Conservation (phyloP, 1,140 invertebrate genomes). For the Oryctes rhinoceros region DNA sequence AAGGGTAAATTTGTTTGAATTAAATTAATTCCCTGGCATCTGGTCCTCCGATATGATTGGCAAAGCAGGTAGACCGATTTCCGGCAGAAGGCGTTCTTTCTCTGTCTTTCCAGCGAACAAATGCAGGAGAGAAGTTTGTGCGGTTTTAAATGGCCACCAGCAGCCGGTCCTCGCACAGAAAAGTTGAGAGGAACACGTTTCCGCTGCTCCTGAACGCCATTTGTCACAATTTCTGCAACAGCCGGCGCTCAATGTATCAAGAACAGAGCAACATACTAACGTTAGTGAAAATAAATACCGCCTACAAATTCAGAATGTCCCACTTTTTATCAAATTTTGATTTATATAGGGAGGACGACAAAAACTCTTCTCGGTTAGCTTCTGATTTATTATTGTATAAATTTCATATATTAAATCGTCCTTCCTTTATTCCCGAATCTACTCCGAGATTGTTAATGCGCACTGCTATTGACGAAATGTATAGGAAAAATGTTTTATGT, state of each 20-base stretch:
- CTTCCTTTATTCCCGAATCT: neutral
- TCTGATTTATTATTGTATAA: slow-evolving; percentile 37
- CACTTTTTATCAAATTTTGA: slow-evolving; percentile 43
- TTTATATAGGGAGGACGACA: slow-evolving; percentile 33
- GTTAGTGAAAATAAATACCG: slow-evolving; percentile 45
- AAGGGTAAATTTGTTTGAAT: slow-evolving; percentile 38
- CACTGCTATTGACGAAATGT: slow-evolving; percentile 5
- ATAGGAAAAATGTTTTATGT: slow-evolving; percentile 4
- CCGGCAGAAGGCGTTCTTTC: slow-evolving; percentile 44
- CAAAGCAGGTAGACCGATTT: slow-evolving; percentile 49
- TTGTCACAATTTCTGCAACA: slow-evolving; percentile 52
- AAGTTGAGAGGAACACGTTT: slow-evolving; percentile 49
- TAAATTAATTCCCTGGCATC: slow-evolving; percentile 29
- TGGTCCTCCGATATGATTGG: slow-evolving; percentile 42
- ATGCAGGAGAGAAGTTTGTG: slow-evolving; percentile 47
- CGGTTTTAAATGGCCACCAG: slow-evolving; percentile 51
- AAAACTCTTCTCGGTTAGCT: slow-evolving; percentile 26
- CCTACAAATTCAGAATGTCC: slow-evolving; percentile 44
- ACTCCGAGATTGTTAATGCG: neutral
- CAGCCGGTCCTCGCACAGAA: slow-evolving; percentile 47
- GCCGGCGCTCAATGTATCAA: slow-evolving; percentile 45
- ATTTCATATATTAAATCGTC: slow-evolving; percentile 34
- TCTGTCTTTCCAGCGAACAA: slow-evolving; percentile 40
- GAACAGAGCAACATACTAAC: slow-evolving; percentile 44
- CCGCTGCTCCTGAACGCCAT: slow-evolving; percentile 50